These are phyloP conservation scores for Gymnosoma rotundatum DNA, from an alignment of 2,888 invertebrate genomes.

Conservation along the genomic window DNA sequence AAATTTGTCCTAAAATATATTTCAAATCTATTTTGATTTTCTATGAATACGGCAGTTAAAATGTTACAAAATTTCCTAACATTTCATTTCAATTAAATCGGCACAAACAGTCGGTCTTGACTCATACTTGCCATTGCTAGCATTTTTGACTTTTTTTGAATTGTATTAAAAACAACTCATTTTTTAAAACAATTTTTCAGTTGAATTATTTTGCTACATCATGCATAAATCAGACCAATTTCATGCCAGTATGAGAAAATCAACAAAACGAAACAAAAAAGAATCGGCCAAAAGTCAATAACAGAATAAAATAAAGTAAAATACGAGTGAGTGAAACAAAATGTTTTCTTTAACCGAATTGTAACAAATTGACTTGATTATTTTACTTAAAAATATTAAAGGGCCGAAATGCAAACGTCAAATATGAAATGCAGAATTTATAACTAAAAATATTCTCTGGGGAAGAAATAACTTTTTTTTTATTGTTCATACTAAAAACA, in stretches of 20 bases:
- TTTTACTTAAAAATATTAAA: slow-evolving; percentile 34
- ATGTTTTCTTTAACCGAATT: slow-evolving; percentile 21
- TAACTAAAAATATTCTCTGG: no score
- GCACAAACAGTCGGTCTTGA: not conserved
- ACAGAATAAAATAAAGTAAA: slow-evolving; percentile 48
- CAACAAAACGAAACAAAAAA: slow-evolving; percentile 53
- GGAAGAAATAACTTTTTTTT: no score
- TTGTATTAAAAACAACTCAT: slow-evolving; percentile 74
- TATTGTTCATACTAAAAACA: no score
- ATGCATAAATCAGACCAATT: slow-evolving; percentile 80
- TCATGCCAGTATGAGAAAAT: slow-evolving; percentile 58
- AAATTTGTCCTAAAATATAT: no score
- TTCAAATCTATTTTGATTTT: no score
- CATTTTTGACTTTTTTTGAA: not conserved
- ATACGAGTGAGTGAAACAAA: slow-evolving; percentile 16
- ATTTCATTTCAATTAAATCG: not conserved
- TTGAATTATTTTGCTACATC: slow-evolving; percentile 78
- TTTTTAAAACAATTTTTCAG: slow-evolving; percentile 74
- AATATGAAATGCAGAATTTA: not conserved
- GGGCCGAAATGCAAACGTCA: not conserved
- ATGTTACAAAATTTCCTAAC: no score
- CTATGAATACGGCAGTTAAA: no score
- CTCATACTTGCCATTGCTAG: not conserved
- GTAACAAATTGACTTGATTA: slow-evolving; percentile 49
- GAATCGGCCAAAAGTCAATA: slow-evolving; percentile 50